Conservation (phyloP, 2,113 vertebrate species). For the Corvus hawaiiensis region DNA sequence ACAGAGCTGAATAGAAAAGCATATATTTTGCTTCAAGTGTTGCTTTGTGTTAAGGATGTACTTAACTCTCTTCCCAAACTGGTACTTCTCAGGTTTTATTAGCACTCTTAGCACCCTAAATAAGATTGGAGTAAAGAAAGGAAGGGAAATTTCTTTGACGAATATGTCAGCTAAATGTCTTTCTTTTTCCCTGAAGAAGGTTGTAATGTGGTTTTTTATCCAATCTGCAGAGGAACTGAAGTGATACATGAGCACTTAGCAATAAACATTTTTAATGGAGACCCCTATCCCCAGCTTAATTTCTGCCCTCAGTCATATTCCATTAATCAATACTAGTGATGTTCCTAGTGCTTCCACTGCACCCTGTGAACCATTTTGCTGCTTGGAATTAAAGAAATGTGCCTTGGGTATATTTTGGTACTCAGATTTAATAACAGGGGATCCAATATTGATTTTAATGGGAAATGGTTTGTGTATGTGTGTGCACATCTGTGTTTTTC, state of each 20-base stretch:
- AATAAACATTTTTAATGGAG: conserved; percentile 65
- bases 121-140: conserved; percentile 30
- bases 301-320: conserved; percentile 38
- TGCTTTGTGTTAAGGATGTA: conserved; percentile 36
- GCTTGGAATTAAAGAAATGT: conserved; percentile 30
- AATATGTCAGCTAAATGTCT: conserved; percentile 31
- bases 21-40: conserved; percentile 45
- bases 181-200: conserved; percentile 35
- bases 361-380: conserved; percentile 24
- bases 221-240: not conserved
- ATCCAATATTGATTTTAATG: conserved; percentile 47
- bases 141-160: not conserved
- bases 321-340: conserved; percentile 51
- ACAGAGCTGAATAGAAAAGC: not conserved
- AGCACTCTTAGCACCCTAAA: conserved; percentile 35
- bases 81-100: conserved; percentile 57
- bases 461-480: not conserved
- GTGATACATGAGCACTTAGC: conserved; percentile 46
- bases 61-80: conserved; percentile 43
- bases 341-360: not conserved
- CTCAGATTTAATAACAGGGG: conserved; percentile 39
- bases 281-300: conserved; percentile 62
- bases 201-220: not conserved
- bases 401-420: conserved; percentile 40
- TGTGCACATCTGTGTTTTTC: not conserved